phyloP scores from a whole-genome alignment of 2,113 vertebrate genomes.

The Notarius lentiginosus region DNA sequence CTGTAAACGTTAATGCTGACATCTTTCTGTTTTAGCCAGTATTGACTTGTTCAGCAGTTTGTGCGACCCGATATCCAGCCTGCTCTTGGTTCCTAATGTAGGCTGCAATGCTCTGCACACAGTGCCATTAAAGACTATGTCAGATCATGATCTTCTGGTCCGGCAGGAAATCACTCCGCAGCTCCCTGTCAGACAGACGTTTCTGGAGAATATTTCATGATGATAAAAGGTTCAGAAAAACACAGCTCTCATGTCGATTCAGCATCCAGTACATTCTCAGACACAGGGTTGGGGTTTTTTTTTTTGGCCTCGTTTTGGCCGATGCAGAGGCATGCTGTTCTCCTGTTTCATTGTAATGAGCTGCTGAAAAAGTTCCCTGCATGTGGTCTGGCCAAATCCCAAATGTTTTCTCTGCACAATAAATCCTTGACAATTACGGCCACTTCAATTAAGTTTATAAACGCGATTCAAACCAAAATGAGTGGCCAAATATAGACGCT shows the following conservation, averaged over 20 bases:
- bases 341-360: conserved; percentile 39
- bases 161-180: neutral
- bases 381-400: conserved; percentile 42
- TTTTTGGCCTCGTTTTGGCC: neutral
- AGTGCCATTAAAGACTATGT: neutral
- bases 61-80: neutral
- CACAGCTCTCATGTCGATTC: neutral
- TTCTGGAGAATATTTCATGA: neutral
- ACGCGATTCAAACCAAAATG: conserved; percentile 55
- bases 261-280: neutral
- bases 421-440: conserved; percentile 51
- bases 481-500: conserved; percentile 43
- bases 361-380: conserved; percentile 55
- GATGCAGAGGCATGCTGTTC: neutral
- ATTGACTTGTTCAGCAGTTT: no score
- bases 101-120: neutral
- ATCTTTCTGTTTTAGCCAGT: no score
- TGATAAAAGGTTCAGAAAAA: neutral
- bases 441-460: conserved; percentile 47
- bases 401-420: conserved; percentile 40
- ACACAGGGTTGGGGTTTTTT: neutral
- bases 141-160: neutral
- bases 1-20: no score
- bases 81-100: neutral
- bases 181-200: no score